phyloP scores from a whole-genome alignment of 92 coral and sea anemone genomes.

The Phenganax marumi region DNA sequence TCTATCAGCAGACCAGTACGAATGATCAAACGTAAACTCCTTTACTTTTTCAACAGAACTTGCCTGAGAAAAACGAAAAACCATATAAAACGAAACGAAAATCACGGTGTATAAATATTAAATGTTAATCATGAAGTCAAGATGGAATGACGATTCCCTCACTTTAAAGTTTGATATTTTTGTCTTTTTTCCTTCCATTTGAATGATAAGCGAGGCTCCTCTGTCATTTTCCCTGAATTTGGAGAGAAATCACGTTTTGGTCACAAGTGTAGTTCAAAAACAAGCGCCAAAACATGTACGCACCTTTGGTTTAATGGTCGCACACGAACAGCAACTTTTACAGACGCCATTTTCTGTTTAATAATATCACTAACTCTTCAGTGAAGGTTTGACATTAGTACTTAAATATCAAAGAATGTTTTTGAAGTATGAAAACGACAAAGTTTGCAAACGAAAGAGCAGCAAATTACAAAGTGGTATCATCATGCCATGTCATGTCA shows the following conservation, averaged over 20 bases:
- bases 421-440: background rate
- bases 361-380: background rate
- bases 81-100: background rate
- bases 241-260: background rate
- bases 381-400: background rate
- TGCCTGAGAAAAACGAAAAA: constrained; percentile 51
- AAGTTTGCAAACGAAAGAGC: background rate
- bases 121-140: too few species aligned
- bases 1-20: constrained; percentile 94
- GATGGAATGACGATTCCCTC: background rate
- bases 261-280: constrained; percentile 12
- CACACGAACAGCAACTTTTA: constrained; percentile 95
- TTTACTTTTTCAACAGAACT: constrained; percentile 73
- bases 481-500: constrained; percentile 6
- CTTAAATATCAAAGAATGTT: background rate
- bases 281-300: constrained; percentile 30
- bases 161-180: constrained; percentile 89
- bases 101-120: background rate
- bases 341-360: constrained; percentile 79
- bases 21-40: constrained; percentile 91
- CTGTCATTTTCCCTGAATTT: constrained; percentile 69
- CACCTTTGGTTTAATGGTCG: constrained; percentile 92
- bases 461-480: background rate
- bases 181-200: constrained; percentile 97
- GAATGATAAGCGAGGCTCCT: constrained; percentile 89